Percentiles rank a stretch among this genome's conserved stretches.
Conservation (phyloP, 2,888 invertebrate genomes). For the Ochropleura plecta region DNA sequence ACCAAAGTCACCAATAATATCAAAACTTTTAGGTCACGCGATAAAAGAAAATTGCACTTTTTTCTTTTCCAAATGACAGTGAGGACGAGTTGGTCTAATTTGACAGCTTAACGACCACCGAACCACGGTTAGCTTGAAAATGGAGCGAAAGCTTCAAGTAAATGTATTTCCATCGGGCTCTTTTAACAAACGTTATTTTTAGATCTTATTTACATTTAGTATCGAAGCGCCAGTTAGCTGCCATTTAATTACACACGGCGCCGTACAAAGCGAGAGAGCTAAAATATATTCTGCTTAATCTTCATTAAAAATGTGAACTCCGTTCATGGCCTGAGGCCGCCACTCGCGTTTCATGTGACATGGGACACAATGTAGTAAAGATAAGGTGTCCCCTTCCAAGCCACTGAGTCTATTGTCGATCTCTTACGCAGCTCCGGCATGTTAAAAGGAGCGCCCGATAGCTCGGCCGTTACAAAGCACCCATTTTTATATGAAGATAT, state of each 20-base stretch:
- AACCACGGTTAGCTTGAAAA: slow-evolving; percentile 74
- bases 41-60: slow-evolving; percentile 84
- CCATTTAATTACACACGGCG: slow-evolving; percentile 65
- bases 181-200: slow-evolving; percentile 70
- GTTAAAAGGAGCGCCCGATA: slow-evolving; percentile 81
- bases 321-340: slow-evolving; percentile 80
- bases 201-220: slow-evolving; percentile 67
- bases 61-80: slow-evolving; percentile 79
- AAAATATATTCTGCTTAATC: slow-evolving; percentile 78
- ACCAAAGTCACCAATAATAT: slow-evolving; percentile 74
- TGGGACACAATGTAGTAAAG: slow-evolving; percentile 88
- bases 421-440: slow-evolving; percentile 85
- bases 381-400: slow-evolving; percentile 88
- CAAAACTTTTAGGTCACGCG: slow-evolving; percentile 82
- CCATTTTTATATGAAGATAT: slow-evolving; percentile 70
- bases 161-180: slow-evolving; percentile 68
- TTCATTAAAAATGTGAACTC: slow-evolving; percentile 86
- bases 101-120: slow-evolving; percentile 81
- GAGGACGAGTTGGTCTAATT: slow-evolving; percentile 81
- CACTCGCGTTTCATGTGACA: slow-evolving; percentile 87
- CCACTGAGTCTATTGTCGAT: slow-evolving; percentile 88
- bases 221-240: slow-evolving; percentile 67
- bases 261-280: slow-evolving; percentile 65
- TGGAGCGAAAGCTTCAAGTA: slow-evolving; percentile 67
- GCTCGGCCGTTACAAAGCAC: slow-evolving; percentile 73